A percentile compares a stretch with the other conserved stretches of the same genome.
Evolutionary conservation across 2,113 vertebrate genomes (phyloP).

Genomic region (Vimba vimba): DNA sequence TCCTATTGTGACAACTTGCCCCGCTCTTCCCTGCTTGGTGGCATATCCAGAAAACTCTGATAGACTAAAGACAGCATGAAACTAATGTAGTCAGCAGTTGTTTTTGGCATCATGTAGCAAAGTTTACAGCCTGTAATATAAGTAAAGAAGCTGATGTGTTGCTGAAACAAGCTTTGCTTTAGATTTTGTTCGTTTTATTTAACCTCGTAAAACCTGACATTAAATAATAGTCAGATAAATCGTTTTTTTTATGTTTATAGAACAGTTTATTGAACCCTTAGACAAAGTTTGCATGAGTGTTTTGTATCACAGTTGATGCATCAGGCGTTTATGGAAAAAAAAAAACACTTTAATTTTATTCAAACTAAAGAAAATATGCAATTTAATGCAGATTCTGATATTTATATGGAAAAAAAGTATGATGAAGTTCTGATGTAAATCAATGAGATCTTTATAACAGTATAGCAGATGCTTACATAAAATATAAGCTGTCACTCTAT

Average conservation of each 20-base stretch:
- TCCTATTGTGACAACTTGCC: constrained; percentile 1
- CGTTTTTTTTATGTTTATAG: accelerated
- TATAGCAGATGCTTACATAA: too few species aligned
- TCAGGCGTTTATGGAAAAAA: not conserved
- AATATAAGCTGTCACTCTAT: too few species aligned
- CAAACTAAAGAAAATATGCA: not conserved
- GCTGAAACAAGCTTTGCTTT: not conserved
- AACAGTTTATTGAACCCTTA: not conserved
- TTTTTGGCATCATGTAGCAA: not conserved
- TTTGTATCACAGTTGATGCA: not conserved
- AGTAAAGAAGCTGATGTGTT: not conserved
- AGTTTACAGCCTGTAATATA: not conserved
- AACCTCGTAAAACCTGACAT: not conserved
- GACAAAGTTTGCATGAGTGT: not conserved
- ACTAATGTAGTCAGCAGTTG: not conserved
- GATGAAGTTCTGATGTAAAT: too few species aligned
- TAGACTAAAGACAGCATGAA: not conserved
- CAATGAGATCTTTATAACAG: too few species aligned
- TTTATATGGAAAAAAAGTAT: not conserved
- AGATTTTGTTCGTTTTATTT: not conserved
- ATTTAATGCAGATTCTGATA: not conserved
- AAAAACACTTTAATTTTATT: not conserved
- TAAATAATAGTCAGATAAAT: too few species aligned
- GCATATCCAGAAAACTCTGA: not conserved
- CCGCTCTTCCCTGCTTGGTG: not conserved